phyloP scores from a whole-genome alignment of 2,888 invertebrate species.

The Caenorhabditis virilis region DNA sequence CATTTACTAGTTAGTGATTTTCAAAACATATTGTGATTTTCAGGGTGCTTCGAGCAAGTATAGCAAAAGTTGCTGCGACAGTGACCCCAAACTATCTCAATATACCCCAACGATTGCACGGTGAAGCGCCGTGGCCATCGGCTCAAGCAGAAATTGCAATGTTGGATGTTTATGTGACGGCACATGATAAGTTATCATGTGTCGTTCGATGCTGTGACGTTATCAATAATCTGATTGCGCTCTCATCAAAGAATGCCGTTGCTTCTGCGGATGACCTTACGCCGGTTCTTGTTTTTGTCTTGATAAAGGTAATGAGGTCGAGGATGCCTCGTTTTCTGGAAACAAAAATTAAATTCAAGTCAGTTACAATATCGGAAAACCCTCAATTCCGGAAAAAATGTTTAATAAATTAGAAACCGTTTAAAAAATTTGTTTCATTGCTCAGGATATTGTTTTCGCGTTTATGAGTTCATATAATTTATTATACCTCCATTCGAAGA shows the following conservation, averaged over 20 bases:
- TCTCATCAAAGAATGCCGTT: conserved; percentile 73
- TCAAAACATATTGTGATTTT: too few species aligned
- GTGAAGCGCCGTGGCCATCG: conserved; percentile 93
- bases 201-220: conserved; percentile 79
- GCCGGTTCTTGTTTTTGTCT: conserved; percentile 92
- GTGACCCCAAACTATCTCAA: conserved; percentile 17
- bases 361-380: too few species aligned
- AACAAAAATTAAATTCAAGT: too few species aligned
- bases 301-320: conserved; percentile 77
- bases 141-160: conserved; percentile 87
- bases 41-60: conserved; percentile 18
- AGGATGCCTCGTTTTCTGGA: too few species aligned
- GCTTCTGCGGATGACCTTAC: conserved; percentile 90
- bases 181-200: conserved; percentile 46
- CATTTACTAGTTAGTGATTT: conserved; percentile 43
- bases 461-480: too few species aligned
- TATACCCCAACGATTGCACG: conserved; percentile 75
- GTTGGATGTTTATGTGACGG: conserved; percentile 82
- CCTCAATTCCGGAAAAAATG: too few species aligned
- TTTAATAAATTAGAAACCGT: too few species aligned
- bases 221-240: conserved; percentile 88
- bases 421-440: too few species aligned
- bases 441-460: too few species aligned
- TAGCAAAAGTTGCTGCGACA: conserved; percentile 8
- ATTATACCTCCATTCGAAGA: too few species aligned